Evolutionary conservation across 2,797 vertebrate species (phyloP).

Genomic region (Sarcoramphus papa): DNA sequence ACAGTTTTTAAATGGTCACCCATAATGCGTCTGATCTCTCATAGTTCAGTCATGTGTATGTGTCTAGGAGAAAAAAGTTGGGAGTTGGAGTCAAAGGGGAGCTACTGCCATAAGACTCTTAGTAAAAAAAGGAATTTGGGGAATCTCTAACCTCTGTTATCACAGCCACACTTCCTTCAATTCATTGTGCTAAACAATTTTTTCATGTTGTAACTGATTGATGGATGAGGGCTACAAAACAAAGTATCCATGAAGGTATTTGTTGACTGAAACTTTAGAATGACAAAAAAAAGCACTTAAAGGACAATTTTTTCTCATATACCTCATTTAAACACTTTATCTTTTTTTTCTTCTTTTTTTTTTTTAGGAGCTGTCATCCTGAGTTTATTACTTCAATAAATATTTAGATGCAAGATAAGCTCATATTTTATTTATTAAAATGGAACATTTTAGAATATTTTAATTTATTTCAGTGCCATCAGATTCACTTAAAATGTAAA

Average conservation of each 20-base stretch:
- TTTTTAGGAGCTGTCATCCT: not conserved
- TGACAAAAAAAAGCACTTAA: not conserved
- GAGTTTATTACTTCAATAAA: slow-evolving; percentile 10
- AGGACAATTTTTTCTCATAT: not conserved
- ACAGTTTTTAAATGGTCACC: not conserved
- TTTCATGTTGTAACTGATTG: not conserved
- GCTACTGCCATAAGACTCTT: not conserved
- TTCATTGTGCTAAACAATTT: not conserved
- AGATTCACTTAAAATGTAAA: not conserved
- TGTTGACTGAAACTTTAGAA: not conserved
- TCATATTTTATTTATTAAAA: not conserved
- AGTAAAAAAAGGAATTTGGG: not conserved
- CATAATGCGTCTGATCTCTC: not conserved
- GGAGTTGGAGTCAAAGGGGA: not conserved
- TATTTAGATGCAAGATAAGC: not conserved
- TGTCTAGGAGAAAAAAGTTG: not conserved
- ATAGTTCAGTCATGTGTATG: not conserved
- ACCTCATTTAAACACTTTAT: not conserved
- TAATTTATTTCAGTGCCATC: not conserved
- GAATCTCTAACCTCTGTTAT: not conserved
- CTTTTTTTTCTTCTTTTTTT: not conserved
- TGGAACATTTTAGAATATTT: not conserved
- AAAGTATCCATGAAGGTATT: not conserved
- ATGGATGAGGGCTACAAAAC: not conserved
- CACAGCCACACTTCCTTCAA: not conserved